These are phyloP conservation scores for Pica pica DNA, from an alignment of 2,113 vertebrate species.

Conservation along the genomic window DNA sequence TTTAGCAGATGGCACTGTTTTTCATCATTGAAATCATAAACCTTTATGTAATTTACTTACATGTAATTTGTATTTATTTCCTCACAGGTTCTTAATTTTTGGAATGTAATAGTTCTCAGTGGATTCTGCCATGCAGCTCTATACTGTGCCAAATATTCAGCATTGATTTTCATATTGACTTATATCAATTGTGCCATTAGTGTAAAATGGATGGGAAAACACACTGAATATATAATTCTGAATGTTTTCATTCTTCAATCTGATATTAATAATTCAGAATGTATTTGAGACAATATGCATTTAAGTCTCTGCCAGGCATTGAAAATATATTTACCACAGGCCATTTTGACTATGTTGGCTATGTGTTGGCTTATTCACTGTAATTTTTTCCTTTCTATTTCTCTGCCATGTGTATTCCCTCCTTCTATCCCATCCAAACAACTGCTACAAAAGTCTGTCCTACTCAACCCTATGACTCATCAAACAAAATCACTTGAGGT, in stretches of 20 bases:
- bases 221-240: background rate
- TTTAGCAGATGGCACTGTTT: constrained; percentile 35
- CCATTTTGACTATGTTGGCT: background rate
- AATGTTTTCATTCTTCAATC: constrained; percentile 38
- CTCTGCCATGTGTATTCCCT: background rate
- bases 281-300: background rate
- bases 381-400: background rate
- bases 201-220: constrained; percentile 20
- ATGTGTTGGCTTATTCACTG: background rate
- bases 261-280: constrained; percentile 50
- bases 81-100: constrained; percentile 33
- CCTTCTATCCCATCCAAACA: background rate
- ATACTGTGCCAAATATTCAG: constrained; percentile 17
- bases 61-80: constrained; percentile 45
- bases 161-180: constrained; percentile 55
- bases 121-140: background rate
- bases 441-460: background rate
- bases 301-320: background rate
- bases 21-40: constrained; percentile 22
- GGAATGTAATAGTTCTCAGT: background rate
- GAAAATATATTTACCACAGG: background rate
- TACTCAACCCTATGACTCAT: background rate
- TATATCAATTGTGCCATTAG: constrained; percentile 39
- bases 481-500: background rate
- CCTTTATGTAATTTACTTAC: constrained; percentile 29